These are phyloP conservation scores for Haplochromis vanheusdeni DNA, from an alignment of 2,113 vertebrate genomes.

Conservation along the genomic window DNA sequence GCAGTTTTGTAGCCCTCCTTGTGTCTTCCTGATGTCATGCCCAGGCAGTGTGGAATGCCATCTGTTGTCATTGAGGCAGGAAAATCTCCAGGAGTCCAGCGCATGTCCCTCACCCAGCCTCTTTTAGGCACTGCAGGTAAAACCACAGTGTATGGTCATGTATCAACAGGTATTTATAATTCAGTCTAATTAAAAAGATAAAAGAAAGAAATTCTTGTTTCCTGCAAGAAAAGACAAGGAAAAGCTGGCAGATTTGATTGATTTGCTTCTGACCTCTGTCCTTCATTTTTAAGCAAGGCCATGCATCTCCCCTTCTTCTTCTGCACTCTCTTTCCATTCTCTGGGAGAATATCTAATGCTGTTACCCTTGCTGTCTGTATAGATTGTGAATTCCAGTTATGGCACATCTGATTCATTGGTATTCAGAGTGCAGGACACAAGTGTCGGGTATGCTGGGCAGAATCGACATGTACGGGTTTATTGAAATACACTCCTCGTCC, in stretches of 20 bases:
- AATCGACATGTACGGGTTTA: conserved; percentile 57
- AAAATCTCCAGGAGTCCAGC: neutral
- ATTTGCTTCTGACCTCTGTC: neutral
- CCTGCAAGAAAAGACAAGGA: neutral
- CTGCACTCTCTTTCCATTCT: neutral
- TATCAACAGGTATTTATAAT: conserved; percentile 1
- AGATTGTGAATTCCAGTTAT: conserved; percentile 63
- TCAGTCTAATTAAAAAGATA: neutral
- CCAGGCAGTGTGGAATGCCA: conserved; percentile 17
- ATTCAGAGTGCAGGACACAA: conserved; percentile 49
- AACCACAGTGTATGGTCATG: neutral
- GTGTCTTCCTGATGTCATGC: conserved; percentile 33
- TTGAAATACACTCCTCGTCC: conserved; percentile 57
- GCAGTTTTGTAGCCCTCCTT: conserved; percentile 4
- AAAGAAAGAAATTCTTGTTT: neutral
- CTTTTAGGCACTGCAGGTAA: neutral
- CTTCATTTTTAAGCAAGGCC: conserved; percentile 36
- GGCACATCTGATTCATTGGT: conserved; percentile 50
- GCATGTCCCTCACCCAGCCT: neutral
- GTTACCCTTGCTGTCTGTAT: conserved; percentile 38
- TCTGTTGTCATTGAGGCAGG: conserved; percentile 25
- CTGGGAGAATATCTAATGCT: conserved; percentile 38
- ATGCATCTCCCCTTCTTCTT: neutral
- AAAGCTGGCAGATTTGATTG: neutral
- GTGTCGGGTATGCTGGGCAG: conserved; percentile 33